A percentile compares a stretch with the other conserved stretches of the same genome.
Evolutionary conservation across 2,113 vertebrate genomes (phyloP).

Genomic region (Empidonax traillii): DNA sequence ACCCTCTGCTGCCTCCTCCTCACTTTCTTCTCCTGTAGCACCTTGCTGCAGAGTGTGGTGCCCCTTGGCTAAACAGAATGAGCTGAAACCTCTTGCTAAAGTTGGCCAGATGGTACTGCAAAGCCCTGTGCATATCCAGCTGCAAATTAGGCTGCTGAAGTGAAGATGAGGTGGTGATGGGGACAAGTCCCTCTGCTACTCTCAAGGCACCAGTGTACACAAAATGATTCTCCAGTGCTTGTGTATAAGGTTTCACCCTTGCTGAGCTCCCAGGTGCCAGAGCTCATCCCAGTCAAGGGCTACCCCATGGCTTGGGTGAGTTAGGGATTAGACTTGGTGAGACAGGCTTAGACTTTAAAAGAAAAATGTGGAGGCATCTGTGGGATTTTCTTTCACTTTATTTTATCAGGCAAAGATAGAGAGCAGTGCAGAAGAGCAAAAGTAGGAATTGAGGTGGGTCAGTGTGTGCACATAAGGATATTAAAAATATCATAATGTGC

Average conservation of each 20-base stretch:
- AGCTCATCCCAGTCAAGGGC: not conserved
- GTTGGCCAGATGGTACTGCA: not conserved
- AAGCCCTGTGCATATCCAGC: not conserved
- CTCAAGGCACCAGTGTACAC: not conserved
- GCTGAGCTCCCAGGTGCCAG: not conserved
- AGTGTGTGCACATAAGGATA: fast-evolving
- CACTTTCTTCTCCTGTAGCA: not conserved
- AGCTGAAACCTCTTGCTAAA: not conserved
- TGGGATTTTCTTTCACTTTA: not conserved
- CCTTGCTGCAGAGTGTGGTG: not conserved
- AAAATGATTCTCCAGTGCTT: not conserved
- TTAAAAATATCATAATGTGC: not conserved
- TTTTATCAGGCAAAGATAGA: not conserved
- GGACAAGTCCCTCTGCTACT: not conserved
- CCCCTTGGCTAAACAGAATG: not conserved
- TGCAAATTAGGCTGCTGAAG: not conserved
- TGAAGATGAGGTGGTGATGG: not conserved
- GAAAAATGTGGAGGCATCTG: not conserved
- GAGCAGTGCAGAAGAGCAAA: not conserved
- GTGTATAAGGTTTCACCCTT: not conserved
- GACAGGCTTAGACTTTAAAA: not conserved
- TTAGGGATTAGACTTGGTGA: not conserved
- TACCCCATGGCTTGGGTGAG: not conserved
- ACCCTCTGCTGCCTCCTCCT: not conserved
- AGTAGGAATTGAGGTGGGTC: not conserved